phyloP scores from a whole-genome alignment of 1,140 invertebrate species.

The Pseudobourletiella spinata region DNA sequence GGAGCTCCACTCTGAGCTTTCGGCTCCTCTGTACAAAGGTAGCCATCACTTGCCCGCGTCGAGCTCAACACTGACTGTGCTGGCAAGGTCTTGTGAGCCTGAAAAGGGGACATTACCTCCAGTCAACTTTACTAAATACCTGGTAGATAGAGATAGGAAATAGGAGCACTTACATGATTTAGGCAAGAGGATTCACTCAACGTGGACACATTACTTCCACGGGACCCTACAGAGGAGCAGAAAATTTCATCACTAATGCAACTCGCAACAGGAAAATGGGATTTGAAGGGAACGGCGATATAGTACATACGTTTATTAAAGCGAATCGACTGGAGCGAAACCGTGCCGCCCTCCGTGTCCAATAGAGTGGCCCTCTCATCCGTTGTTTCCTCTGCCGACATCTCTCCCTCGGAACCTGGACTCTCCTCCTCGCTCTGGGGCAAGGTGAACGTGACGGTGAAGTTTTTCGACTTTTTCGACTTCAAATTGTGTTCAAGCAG shows the following conservation, averaged over 20 bases:
- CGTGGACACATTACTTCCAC: slow-evolving; percentile 22
- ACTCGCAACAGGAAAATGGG: no score
- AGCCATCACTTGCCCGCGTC: slow-evolving; percentile 29
- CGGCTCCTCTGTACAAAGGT: slow-evolving; percentile 8
- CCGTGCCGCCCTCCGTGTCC: slow-evolving; percentile 49
- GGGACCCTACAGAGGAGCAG: slow-evolving; percentile 17
- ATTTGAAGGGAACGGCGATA: no score
- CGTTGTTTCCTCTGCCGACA: slow-evolving; percentile 52
- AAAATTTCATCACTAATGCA: no score
- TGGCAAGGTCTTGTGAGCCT: slow-evolving; percentile 20
- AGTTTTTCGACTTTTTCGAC: slow-evolving; percentile 60
- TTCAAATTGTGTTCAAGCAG: slow-evolving; percentile 76
- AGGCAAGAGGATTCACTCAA: slow-evolving; percentile 18
- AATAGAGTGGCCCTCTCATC: slow-evolving; percentile 78
- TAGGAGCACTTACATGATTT: no score
- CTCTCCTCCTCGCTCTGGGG: slow-evolving; percentile 68
- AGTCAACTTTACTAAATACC: no score
- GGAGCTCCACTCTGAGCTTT: neutral
- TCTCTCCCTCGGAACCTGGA: slow-evolving; percentile 48
- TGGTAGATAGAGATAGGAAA: no score
- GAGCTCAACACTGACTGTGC: slow-evolving; percentile 20
- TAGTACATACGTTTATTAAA: slow-evolving; percentile 22
- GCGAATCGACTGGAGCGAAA: slow-evolving; percentile 29
- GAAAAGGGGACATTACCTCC: slow-evolving; percentile 1
- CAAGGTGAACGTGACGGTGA: slow-evolving; percentile 79